Conservation (phyloP, 2,113 vertebrate genomes). For the Dryoscopus gambensis region DNA sequence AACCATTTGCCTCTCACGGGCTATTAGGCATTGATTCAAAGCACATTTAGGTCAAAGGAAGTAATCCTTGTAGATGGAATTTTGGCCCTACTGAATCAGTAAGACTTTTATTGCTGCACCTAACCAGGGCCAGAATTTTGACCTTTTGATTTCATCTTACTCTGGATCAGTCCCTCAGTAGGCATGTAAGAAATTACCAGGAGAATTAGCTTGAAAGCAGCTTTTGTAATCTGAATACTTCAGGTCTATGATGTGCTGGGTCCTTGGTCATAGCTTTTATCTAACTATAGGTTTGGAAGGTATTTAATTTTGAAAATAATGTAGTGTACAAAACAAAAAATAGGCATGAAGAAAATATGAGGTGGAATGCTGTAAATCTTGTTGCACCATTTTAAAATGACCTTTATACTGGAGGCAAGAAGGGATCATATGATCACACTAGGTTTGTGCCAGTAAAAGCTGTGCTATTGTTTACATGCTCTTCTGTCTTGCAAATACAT, state of each 20-base stretch:
- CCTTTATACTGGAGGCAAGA: neutral
- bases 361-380: neutral
- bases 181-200: neutral
- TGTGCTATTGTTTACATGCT: neutral
- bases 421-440: neutral
- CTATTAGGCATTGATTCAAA: slow-evolving; percentile 43
- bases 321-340: neutral
- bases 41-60: slow-evolving; percentile 58
- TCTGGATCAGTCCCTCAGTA: neutral
- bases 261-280: neutral
- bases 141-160: neutral
- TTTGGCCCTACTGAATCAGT: neutral
- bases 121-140: neutral
- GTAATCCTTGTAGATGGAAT: slow-evolving; percentile 45
- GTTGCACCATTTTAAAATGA: neutral
- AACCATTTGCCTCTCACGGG: slow-evolving; percentile 41
- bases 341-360: neutral
- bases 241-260: neutral
- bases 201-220: neutral
- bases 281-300: neutral
- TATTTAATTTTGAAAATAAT: neutral
- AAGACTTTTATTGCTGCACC: neutral
- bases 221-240: neutral
- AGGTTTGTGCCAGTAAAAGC: neutral
- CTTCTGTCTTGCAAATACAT: neutral